phyloP scores from a whole-genome alignment of 2,888 invertebrate genomes.

The Tinea pellionella region DNA sequence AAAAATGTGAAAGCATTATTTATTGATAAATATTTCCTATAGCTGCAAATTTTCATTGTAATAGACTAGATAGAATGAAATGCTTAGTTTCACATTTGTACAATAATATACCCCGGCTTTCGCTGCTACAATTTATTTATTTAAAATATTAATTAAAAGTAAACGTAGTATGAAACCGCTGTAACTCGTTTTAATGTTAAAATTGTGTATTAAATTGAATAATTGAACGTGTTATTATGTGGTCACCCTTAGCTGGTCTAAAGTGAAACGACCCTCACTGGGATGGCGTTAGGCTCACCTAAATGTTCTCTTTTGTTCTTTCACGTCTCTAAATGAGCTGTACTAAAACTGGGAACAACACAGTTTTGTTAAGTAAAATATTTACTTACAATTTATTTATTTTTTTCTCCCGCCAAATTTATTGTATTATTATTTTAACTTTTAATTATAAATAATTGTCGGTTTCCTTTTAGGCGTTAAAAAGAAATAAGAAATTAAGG shows the following conservation, averaged over 20 bases:
- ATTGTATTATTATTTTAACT: not conserved
- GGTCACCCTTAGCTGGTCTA: not conserved
- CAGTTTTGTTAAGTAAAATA: slow-evolving; percentile 10
- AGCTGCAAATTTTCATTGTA: too few species aligned
- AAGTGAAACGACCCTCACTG: slow-evolving; percentile 10
- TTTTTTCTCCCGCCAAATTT: not conserved
- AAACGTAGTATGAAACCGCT: too few species aligned
- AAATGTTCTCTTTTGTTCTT: slow-evolving; percentile 9
- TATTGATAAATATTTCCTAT: too few species aligned
- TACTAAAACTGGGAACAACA: not conserved
- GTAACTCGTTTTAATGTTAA: too few species aligned
- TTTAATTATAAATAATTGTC: not conserved
- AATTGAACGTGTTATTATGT: not conserved
- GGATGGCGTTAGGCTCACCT: slow-evolving; percentile 11
- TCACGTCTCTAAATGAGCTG: slow-evolving; percentile 1
- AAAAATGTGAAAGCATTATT: too few species aligned
- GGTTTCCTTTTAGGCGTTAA: not conserved
- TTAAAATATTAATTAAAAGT: too few species aligned
- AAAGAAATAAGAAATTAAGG: not conserved
- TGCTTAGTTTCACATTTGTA: too few species aligned
- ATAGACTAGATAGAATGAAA: too few species aligned
- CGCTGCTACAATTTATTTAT: too few species aligned
- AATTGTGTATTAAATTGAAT: not conserved
- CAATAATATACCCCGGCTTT: too few species aligned
- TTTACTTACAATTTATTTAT: not conserved